A percentile compares a stretch with the other conserved stretches of the same genome.
These are phyloP conservation scores for Microhierax caerulescens DNA, from an alignment of 2,797 vertebrate species.

Conservation along the genomic window DNA sequence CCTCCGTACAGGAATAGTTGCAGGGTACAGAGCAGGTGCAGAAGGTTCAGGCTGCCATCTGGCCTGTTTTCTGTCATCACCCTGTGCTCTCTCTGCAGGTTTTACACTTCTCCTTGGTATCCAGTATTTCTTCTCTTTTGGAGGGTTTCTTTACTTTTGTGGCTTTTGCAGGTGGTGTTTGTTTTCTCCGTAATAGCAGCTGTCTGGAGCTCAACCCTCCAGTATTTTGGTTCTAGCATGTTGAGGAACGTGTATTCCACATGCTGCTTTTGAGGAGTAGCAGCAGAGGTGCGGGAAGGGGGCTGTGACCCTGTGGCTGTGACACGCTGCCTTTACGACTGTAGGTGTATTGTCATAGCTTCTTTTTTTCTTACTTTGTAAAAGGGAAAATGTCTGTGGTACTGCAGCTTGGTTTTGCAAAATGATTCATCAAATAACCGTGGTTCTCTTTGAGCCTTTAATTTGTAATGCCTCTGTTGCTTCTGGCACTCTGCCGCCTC, in stretches of 20 bases:
- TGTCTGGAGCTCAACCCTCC: neutral
- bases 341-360: neutral
- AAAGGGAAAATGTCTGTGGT: neutral
- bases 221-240: neutral
- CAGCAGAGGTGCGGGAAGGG: neutral
- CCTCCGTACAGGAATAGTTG: neutral
- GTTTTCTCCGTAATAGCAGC: neutral
- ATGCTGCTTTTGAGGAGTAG: neutral
- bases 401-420: neutral
- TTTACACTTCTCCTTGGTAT: neutral
- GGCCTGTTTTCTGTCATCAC: neutral
- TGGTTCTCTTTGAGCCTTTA: neutral
- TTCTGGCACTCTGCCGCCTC: conserved; percentile 23
- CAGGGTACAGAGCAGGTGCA: neutral
- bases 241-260: neutral
- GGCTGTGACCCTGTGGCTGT: accelerated
- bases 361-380: neutral
- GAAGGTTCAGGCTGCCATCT: neutral
- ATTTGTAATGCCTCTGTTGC: neutral
- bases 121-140: neutral
- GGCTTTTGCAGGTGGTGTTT: neutral
- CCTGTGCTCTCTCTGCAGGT: neutral
- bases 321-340: neutral
- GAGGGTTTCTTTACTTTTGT: neutral
- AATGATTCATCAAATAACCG: neutral